phyloP scores from a whole-genome alignment of 2,113 vertebrate genomes.

The Rhabdornis inornatus region DNA sequence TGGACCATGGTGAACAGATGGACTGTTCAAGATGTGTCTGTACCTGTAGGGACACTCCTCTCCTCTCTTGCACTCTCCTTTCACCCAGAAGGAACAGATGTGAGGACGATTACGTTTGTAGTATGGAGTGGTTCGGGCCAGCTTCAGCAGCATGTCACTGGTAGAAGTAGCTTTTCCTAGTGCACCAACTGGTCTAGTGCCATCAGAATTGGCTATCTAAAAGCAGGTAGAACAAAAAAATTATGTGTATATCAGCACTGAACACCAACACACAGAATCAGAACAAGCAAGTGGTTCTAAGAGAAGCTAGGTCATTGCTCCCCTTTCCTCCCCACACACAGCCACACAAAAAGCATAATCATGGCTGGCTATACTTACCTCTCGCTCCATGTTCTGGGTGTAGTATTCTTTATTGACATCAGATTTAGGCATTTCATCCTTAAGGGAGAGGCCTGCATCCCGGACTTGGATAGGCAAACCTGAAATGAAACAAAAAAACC shows the following conservation, averaged over 20 bases:
- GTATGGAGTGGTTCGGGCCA: slow-evolving; percentile 95
- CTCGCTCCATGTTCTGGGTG: slow-evolving; percentile 98
- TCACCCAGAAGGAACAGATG: slow-evolving; percentile 99
- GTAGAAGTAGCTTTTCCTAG: slow-evolving; percentile 91
- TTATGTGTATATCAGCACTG: background rate
- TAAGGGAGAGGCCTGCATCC: slow-evolving; percentile 90
- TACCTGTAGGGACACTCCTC: slow-evolving; percentile 98
- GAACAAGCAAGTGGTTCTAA: background rate
- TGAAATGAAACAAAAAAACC: slow-evolving; percentile 15
- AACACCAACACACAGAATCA: background rate
- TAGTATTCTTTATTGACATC: slow-evolving; percentile 99
- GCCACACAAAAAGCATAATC: background rate
- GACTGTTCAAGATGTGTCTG: background rate
- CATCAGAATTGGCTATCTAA: slow-evolving; percentile 93
- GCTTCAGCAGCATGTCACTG: slow-evolving; percentile 96
- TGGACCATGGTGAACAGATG: fast-evolving
- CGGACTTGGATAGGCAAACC: slow-evolving; percentile 97
- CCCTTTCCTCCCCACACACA: background rate
- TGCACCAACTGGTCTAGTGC: slow-evolving; percentile 87
- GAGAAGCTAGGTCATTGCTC: background rate
- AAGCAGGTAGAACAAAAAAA: background rate
- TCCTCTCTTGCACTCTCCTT: slow-evolving; percentile 97
- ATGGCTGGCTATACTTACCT: slow-evolving; percentile 68
- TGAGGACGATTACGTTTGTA: slow-evolving; percentile 98
- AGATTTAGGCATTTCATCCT: slow-evolving; percentile 96